Evolutionary conservation across 2,888 invertebrate genomes (phyloP), one percentile per base, ranked within the genome.

Genomic region (Drosophila birchii): DNA sequence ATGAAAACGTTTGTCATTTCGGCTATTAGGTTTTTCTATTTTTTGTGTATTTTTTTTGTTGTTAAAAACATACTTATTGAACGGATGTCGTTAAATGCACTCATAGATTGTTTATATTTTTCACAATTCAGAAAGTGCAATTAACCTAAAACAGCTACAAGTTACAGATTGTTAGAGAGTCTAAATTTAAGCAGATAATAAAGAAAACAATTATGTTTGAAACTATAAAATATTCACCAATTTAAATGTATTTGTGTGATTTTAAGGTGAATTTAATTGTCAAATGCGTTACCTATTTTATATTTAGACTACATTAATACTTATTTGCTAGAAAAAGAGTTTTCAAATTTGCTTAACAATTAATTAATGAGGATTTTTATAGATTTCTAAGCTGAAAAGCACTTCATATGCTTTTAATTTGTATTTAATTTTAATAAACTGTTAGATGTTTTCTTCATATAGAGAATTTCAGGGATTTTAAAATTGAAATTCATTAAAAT

Each of bases 1-100:
- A 73, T 74, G 74, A 36, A 73, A 74, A 58, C 66, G 73, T 73
- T 73, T 73, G 73, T 74, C 74, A 66, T 73, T 72, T 72, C 23
- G 62, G 63, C 64, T 54, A 73, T 58, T 58, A 66, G 36, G 41
- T 54, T 45, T 56, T 70, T 38, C 20, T 29, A 6, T 6, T 11
- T 29, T 18, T 29, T n/a, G 39, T 44, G 32, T 5, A 16, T 9
- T 20, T 49, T 49, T 32, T 51, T 51, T 34, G 20, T 32, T 5
- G 20, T 32, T 5, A n/a, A 60, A 60, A 56, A 6, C 38, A 18
- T 29, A 44, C 59, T 47, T 38, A 23, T 53, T 38, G 47, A 71
- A 54, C 71, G 71, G 71, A 71, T 71, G 71, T 71, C 71, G 72
- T 71, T 62, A 71, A 43, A 38, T 36, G 53, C 45, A 41, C 32